These are phyloP conservation scores for Drosophila algonquin DNA, from an alignment of 2,888 invertebrate species.

Conservation along the genomic window DNA sequence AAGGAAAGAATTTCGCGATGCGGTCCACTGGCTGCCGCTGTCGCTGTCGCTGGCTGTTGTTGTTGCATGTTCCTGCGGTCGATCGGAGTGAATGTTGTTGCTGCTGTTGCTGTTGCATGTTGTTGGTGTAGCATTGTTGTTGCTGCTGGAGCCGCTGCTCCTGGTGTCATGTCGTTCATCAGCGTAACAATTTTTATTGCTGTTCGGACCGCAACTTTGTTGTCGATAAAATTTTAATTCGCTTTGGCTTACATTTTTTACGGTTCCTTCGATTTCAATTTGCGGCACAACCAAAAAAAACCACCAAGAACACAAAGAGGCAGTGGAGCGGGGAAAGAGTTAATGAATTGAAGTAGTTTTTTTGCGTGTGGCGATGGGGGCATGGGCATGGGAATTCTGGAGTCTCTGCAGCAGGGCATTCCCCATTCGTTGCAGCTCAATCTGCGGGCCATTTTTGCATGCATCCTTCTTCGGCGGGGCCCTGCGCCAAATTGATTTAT, in stretches of 20 bases:
- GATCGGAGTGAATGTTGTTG: conserved; percentile 34
- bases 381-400: background rate
- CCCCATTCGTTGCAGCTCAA: conserved; percentile 1
- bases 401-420: conserved; percentile 42
- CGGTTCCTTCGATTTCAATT: conserved; percentile 35
- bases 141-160: conserved; percentile 46
- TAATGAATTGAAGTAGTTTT: conserved; percentile 11
- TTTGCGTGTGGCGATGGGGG: background rate
- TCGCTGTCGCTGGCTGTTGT: conserved; percentile 35
- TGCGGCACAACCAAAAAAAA: background rate
- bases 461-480: conserved; percentile 50
- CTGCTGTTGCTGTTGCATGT: conserved; percentile 41
- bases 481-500: conserved; percentile 71
- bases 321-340: background rate
- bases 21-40: conserved; percentile 49
- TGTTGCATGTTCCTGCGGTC: conserved; percentile 57
- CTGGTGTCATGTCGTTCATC: conserved; percentile 78
- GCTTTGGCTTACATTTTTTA: conserved; percentile 53
- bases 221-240: conserved; percentile 78
- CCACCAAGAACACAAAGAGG: background rate
- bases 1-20: conserved; percentile 66
- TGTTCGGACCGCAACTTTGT: conserved; percentile 70
- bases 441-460: conserved; percentile 41
- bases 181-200: conserved; percentile 76
- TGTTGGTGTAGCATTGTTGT: conserved; percentile 32